Evolutionary conservation across 2,888 invertebrate species (phyloP), one percentile per base, ranked within the genome.

Genomic region (Spialia ferax): DNA sequence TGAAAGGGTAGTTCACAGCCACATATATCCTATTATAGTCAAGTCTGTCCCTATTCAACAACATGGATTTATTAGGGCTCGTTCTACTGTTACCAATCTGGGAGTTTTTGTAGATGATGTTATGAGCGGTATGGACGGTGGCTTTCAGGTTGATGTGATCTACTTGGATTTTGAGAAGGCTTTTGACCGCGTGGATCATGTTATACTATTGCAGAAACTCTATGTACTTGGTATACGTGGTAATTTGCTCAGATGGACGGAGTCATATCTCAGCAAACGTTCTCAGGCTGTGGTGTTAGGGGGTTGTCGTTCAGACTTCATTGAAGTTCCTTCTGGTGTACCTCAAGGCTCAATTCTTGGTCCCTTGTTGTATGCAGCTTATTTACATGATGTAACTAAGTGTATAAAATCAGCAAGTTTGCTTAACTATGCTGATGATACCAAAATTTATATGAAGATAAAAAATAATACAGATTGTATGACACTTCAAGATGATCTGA

Each of bases 41-140:
- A 54, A 5, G n/a, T n/a, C 54, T n/a, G n/a, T 54, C 3, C 54
- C 32, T 32, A 32, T 10, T 15, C 26, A 54, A 13, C 26, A 26
- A n/a, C 26, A 54, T n/a, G 54, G 54, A 13, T 54, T 54, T 29
- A 54, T 54, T 26, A 26, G 15, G 26, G 54, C 15, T 4, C 54
- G 54, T 26, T 54, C 13, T n/a, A 54, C 54, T 8, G n/a, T 7
- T 15, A 54, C 26, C 6, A 54, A 54, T 13, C 7, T 54, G 20
- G 54, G 54, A 26, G 8, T 15, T 54, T 54, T 26, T 8, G 20
- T 26, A 3, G 26, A 26, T n/a, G 1, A 54, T n/a, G 54, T 54
- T 0, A n/a, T 20, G 8, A 15, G 7, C 29, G n/a, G 54, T 15
- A 54, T 26, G 54, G 54, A 32, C 2, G 32, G 32, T 10, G 54